Conservation (phyloP, 2,888 invertebrate species). For the Schizaphis graminum region DNA sequence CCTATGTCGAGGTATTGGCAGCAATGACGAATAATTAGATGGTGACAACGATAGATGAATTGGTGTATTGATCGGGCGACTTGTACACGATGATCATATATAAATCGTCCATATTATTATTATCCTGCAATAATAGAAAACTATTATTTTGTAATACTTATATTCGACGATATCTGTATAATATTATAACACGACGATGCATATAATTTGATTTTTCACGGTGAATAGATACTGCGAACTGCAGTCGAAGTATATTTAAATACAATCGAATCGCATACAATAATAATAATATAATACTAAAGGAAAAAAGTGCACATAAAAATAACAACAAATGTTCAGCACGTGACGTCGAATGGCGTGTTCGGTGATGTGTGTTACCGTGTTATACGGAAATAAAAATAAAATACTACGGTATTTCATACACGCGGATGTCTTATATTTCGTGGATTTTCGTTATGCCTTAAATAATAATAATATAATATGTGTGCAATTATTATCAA, state of each 20-base stretch:
- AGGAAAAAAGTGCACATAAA: neutral
- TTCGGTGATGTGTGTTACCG: constrained; percentile 19
- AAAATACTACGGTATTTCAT: neutral
- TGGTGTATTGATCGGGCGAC: neutral
- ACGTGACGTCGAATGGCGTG: neutral
- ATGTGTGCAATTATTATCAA: neutral
- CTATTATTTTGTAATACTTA: neutral
- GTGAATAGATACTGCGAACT: neutral
- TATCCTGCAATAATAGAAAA: neutral
- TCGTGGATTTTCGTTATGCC: constrained; percentile 16
- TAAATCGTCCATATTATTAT: neutral
- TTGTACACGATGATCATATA: neutral
- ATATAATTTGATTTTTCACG: neutral
- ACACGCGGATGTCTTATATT: neutral
- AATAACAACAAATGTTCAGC: neutral
- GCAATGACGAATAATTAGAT: neutral
- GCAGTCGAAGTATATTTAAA: neutral
- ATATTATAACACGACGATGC: neutral
- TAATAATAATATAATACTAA: neutral
- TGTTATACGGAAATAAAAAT: neutral
- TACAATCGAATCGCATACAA: neutral
- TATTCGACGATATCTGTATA: no score
- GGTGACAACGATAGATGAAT: neutral
- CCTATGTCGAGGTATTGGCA: neutral
- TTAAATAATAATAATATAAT: neutral